These are phyloP conservation scores for Gambelia wislizenii DNA, from an alignment of 2,797 vertebrate species.

Conservation along the genomic window DNA sequence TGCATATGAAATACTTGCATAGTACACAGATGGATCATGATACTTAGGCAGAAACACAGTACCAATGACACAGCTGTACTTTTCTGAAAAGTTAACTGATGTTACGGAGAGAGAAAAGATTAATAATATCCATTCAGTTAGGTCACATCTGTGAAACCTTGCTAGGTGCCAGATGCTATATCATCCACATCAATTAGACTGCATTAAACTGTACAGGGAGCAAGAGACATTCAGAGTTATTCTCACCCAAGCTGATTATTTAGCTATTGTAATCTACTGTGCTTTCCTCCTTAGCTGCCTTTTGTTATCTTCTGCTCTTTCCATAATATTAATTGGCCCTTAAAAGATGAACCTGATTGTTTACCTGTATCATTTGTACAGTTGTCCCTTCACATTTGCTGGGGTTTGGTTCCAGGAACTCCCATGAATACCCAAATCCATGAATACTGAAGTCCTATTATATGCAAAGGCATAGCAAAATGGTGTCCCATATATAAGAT, in stretches of 20 bases:
- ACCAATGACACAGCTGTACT: neutral
- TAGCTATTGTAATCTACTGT: neutral
- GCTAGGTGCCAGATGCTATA: neutral
- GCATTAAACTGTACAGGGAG: neutral
- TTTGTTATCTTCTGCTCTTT: conserved; percentile 11
- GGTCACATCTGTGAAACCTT: conserved; percentile 8
- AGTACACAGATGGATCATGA: neutral
- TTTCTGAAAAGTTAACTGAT: neutral
- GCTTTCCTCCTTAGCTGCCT: neutral
- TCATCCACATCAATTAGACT: neutral
- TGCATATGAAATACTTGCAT: neutral
- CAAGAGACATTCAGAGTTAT: neutral
- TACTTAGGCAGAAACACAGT: neutral
- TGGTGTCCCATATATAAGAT: too few relatives aligned
- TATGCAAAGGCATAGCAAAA: too few relatives aligned
- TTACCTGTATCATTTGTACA: neutral
- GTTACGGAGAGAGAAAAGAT: neutral
- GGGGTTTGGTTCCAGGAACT: too few relatives aligned
- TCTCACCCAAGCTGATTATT: neutral
- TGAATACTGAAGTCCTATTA: too few relatives aligned
- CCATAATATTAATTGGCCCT: neutral
- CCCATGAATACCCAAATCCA: too few relatives aligned
- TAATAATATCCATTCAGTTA: neutral
- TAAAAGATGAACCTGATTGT: neutral
- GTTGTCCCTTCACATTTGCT: neutral